Conservation (phyloP, 1,140 invertebrate species). For the Druon quercuslanigerum region DNA sequence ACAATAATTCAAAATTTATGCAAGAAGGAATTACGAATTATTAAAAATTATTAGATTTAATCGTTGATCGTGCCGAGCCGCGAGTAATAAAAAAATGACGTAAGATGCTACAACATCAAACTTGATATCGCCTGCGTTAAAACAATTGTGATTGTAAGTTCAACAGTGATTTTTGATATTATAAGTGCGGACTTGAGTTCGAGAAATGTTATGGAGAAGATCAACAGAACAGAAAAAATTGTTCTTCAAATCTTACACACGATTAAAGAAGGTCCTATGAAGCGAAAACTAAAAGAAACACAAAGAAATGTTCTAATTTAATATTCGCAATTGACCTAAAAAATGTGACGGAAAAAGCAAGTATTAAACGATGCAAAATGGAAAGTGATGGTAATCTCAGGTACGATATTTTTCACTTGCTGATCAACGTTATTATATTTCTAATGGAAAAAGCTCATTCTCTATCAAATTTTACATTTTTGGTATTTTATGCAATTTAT, state of each 20-base stretch:
- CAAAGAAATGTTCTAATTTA: background rate
- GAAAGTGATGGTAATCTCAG: slow-evolving; percentile 22
- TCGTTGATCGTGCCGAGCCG: too few relatives aligned
- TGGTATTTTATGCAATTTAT: background rate
- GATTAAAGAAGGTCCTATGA: background rate
- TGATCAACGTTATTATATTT: background rate
- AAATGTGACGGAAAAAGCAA: slow-evolving; percentile 8
- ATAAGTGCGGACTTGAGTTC: slow-evolving; percentile 14
- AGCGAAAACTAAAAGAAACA: slow-evolving; percentile 3
- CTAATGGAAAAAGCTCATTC: background rate
- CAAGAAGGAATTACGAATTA: too few relatives aligned
- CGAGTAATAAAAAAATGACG: too few relatives aligned
- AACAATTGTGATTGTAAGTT: slow-evolving; percentile 14
- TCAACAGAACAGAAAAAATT: background rate
- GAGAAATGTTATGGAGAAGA: slow-evolving; percentile 15
- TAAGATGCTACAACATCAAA: background rate
- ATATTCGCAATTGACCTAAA: background rate
- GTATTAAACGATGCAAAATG: background rate
- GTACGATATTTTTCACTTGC: background rate
- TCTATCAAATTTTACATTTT: background rate
- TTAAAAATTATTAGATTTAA: too few relatives aligned
- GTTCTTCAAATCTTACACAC: background rate
- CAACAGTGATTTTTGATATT: slow-evolving; percentile 3
- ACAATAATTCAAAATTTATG: too few relatives aligned
- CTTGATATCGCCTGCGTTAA: background rate